These are phyloP conservation scores for Myotis yumanensis DNA, from an alignment of 2,113 vertebrate species.

Conservation along the genomic window DNA sequence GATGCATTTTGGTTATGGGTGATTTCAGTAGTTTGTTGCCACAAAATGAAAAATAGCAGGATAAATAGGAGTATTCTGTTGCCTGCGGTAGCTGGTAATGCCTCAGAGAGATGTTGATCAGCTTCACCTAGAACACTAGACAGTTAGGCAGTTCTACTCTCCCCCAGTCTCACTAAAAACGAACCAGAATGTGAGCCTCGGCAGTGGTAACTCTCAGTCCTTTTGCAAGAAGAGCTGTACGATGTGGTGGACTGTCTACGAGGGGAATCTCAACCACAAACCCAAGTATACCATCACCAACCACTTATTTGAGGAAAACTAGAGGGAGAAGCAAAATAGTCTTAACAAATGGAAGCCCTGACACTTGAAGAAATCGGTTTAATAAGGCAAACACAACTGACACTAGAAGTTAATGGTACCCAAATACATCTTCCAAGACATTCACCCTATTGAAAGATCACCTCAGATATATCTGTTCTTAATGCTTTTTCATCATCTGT, in stretches of 20 bases:
- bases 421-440: background rate
- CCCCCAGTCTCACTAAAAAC: background rate
- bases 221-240: background rate
- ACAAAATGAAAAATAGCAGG: background rate
- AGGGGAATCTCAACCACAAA: background rate
- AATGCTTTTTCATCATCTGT: background rate
- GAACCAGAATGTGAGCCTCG: background rate
- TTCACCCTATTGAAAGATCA: background rate
- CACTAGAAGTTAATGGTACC: background rate
- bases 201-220: background rate
- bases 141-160: rapidly evolving
- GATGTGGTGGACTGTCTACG: background rate
- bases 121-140: background rate
- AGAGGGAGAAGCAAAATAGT: background rate
- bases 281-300: background rate
- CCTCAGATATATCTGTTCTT: background rate
- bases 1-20: background rate
- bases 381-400: background rate
- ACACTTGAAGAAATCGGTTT: constrained; percentile 51
- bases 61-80: background rate
- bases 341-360: constrained; percentile 12
- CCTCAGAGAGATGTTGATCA: background rate
- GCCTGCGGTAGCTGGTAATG: background rate
- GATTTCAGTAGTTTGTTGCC: background rate
- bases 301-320: background rate